These are phyloP conservation scores for Bombylius major DNA, from an alignment of 2,888 invertebrate genomes.

Conservation along the genomic window DNA sequence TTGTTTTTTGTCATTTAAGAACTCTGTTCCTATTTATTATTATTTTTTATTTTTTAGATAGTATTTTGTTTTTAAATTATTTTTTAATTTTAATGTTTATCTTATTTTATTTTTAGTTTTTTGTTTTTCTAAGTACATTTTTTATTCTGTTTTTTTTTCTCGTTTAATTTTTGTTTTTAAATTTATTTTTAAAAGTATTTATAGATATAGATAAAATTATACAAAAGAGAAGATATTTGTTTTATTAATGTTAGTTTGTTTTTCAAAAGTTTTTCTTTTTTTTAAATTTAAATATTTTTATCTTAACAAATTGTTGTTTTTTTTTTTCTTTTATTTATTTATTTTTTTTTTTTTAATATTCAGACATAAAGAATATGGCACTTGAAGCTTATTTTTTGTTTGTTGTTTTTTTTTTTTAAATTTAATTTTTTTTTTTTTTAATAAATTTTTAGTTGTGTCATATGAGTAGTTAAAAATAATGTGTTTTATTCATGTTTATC, in stretches of 20 bases:
- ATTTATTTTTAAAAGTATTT: background rate
- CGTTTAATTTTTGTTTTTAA: background rate
- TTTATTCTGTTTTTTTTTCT: too few relatives aligned
- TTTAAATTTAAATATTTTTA: background rate
- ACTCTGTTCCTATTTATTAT: too few relatives aligned
- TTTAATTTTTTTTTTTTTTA: too few relatives aligned
- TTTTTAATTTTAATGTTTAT: too few relatives aligned
- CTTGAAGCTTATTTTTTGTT: slow-evolving; percentile 9
- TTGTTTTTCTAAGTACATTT: too few relatives aligned
- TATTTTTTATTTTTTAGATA: too few relatives aligned
- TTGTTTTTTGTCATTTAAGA: too few relatives aligned
- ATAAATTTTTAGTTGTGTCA: too few relatives aligned
- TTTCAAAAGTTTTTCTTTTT: background rate
- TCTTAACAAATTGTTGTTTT: background rate
- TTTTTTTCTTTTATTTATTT: background rate
- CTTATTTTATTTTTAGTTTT: too few relatives aligned
- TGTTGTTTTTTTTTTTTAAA: background rate
- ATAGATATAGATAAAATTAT: background rate
- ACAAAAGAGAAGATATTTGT: background rate
- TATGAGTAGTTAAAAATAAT: too few relatives aligned
- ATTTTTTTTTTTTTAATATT: background rate
- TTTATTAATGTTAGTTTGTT: background rate
- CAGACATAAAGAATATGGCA: slow-evolving; percentile 11
- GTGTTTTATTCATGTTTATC: too few relatives aligned
- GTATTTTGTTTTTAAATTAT: too few relatives aligned